Conservation (phyloP, 2,797 vertebrate species). For the Corythornis leucogaster region DNA sequence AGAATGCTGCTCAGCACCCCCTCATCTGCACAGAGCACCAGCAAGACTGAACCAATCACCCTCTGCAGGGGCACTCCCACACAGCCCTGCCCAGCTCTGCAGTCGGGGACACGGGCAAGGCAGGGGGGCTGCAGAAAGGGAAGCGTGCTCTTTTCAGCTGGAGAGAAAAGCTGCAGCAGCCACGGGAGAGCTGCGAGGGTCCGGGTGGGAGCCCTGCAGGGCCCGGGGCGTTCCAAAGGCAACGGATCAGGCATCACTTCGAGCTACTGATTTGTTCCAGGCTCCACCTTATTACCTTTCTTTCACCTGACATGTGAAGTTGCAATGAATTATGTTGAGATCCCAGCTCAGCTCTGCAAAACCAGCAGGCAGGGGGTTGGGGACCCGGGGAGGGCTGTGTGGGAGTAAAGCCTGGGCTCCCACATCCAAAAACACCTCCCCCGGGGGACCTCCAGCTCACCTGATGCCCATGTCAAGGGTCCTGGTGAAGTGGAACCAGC, state of each 20-base stretch:
- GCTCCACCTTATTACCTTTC: not conserved
- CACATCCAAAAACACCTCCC: accelerated
- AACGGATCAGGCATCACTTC: not conserved
- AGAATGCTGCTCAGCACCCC: not conserved
- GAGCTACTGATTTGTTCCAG: not conserved
- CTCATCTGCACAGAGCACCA: not conserved
- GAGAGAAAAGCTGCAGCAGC: not conserved
- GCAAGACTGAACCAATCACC: not conserved
- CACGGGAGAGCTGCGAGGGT: not conserved
- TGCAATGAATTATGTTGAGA: not conserved
- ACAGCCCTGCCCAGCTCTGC: not conserved
- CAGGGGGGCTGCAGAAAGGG: not conserved
- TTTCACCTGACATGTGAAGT: not conserved
- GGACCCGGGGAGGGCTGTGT: accelerated
- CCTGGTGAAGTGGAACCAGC: accelerated
- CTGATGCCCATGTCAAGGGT: accelerated
- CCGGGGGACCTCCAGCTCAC: accelerated
- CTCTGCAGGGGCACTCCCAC: not conserved
- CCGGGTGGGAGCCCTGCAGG: not conserved
- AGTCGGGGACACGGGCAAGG: accelerated
- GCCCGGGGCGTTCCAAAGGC: not conserved
- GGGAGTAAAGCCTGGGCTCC: not conserved
- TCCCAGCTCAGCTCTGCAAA: not conserved
- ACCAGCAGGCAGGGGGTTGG: not conserved
- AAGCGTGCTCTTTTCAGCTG: accelerated